Evolutionary conservation across 1,140 invertebrate genomes (phyloP).

Genomic region (Lasioglossum albipes): DNA sequence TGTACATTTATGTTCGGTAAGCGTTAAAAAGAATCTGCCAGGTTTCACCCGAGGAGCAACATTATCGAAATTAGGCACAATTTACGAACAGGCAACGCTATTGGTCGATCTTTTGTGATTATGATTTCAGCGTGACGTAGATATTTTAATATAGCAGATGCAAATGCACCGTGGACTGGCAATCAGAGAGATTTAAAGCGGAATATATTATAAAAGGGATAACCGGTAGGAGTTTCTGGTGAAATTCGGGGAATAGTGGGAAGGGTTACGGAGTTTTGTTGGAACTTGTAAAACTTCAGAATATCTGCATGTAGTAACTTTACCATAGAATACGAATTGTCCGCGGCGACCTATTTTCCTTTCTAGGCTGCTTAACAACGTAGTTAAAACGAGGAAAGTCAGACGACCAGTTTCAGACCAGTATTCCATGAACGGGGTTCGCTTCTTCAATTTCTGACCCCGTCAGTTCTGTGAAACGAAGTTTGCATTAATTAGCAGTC

Average conservation of each 20-base stretch:
- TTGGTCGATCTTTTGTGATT: not conserved
- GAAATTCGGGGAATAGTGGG: not conserved
- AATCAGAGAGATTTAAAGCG: not conserved
- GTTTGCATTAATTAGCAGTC: not conserved
- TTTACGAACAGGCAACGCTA: too few species aligned
- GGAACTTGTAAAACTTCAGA: slow-evolving; percentile 6
- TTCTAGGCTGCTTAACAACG: slow-evolving; percentile 1
- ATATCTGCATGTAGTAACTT: slow-evolving; percentile 1
- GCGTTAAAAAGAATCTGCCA: too few species aligned
- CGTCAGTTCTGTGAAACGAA: not conserved
- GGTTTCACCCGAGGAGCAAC: too few species aligned
- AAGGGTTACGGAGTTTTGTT: slow-evolving; percentile 2
- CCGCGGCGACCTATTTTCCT: slow-evolving; percentile 5
- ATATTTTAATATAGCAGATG: not conserved
- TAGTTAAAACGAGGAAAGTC: not conserved
- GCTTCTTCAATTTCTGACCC: not conserved
- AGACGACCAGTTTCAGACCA: not conserved
- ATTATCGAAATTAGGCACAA: too few species aligned
- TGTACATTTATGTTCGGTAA: too few species aligned
- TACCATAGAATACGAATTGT: slow-evolving; percentile 1
- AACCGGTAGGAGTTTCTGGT: not conserved
- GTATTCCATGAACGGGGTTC: not conserved
- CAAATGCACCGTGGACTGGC: not conserved
- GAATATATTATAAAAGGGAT: not conserved
- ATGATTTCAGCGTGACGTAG: not conserved